Conservation (phyloP, 1,140 invertebrate species). For the Lasioglossum baleicum region DNA sequence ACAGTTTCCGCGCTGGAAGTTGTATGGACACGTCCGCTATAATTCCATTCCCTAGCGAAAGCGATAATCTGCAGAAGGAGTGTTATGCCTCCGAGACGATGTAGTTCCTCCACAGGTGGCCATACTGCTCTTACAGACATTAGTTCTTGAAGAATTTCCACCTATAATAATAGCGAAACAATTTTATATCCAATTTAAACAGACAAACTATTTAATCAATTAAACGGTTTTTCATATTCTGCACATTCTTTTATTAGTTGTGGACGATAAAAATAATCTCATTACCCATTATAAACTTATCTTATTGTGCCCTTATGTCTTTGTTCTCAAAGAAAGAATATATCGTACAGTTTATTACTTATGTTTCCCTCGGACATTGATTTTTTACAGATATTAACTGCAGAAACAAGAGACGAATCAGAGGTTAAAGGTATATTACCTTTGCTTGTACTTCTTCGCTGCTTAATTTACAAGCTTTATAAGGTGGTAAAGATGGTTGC, state of each 20-base stretch:
- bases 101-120: constrained; percentile 92
- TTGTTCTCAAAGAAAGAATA: too few relatives aligned
- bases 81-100: constrained; percentile 91
- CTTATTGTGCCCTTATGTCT: too few relatives aligned
- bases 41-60: constrained; percentile 95
- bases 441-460: constrained; percentile 91
- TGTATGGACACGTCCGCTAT: constrained; percentile 83
- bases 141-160: constrained; percentile 89
- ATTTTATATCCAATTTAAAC: not conserved
- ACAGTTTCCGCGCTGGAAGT: constrained; percentile 91
- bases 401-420: too few relatives aligned
- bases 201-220: too few relatives aligned
- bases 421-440: constrained; percentile 18
- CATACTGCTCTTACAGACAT: constrained; percentile 89
- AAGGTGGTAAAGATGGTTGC: constrained; percentile 80
- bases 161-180: constrained; percentile 59
- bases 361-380: too few relatives aligned
- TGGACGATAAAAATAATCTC: too few relatives aligned
- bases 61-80: constrained; percentile 92
- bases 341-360: too few relatives aligned
- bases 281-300: too few relatives aligned
- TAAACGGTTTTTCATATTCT: not conserved
- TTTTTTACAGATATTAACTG: too few relatives aligned
- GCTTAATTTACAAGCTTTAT: constrained; percentile 86
- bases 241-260: too few relatives aligned